phyloP scores from a whole-genome alignment of 2,113 vertebrate genomes.

The Carassius carassius region DNA sequence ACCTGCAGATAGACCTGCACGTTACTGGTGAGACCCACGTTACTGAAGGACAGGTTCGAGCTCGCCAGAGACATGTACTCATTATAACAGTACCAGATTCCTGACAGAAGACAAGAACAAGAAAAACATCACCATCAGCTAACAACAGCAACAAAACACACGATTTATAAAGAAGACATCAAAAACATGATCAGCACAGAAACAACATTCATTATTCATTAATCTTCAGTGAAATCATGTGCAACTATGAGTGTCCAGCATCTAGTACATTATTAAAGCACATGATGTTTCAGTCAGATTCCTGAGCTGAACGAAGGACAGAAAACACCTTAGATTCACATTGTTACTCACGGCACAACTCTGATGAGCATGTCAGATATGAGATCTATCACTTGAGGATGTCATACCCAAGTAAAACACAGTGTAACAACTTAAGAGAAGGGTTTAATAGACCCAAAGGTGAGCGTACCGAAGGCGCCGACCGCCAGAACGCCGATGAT shows the following conservation, averaged over 20 bases:
- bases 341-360: not conserved
- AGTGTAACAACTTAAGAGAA: not conserved
- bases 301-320: not conserved
- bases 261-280: not conserved
- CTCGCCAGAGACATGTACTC: constrained; percentile 75
- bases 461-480: constrained; percentile 79
- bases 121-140: no score
- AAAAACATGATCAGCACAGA: not conserved
- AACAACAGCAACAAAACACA: no score
- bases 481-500: constrained; percentile 79
- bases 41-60: constrained; percentile 62
- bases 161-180: not conserved
- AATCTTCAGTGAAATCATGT: not conserved
- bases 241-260: not conserved
- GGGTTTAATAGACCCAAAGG: not conserved
- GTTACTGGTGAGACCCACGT: constrained; percentile 82
- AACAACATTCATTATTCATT: not conserved
- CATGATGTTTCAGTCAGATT: not conserved
- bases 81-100: constrained; percentile 86
- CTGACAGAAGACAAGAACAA: constrained; percentile 58
- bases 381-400: not conserved
- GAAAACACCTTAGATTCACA: not conserved
- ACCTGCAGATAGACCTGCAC: constrained; percentile 77
- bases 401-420: not conserved
- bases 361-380: not conserved